These are phyloP conservation scores for Manis crassicaudata DNA, from an alignment of 2,797 vertebrate genomes.

Conservation along the genomic window DNA sequence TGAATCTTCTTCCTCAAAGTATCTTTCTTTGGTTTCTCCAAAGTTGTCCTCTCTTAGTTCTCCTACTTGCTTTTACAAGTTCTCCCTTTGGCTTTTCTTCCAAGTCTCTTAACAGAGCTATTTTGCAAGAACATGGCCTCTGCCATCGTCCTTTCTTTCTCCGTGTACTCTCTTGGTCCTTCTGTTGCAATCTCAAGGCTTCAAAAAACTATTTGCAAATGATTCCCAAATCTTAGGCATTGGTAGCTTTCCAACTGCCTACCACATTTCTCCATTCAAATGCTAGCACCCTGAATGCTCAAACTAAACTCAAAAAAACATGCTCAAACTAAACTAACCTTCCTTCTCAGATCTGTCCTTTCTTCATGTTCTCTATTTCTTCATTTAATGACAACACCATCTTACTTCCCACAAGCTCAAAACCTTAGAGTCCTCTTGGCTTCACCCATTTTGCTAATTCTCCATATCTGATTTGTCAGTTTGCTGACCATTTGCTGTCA, in stretches of 20 bases:
- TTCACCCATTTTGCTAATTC: conserved; percentile 23
- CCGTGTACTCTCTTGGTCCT: background rate
- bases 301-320: background rate
- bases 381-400: background rate
- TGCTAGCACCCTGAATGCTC: background rate
- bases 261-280: background rate
- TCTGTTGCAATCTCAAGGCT: conserved; percentile 13
- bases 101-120: background rate
- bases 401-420: conserved; percentile 22
- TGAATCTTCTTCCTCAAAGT: background rate
- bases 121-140: conserved; percentile 3
- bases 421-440: background rate
- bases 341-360: conserved; percentile 13
- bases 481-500: background rate
- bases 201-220: conserved; percentile 33
- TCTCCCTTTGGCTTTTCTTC: background rate
- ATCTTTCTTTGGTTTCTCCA: background rate
- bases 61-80: background rate
- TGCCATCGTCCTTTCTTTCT: background rate
- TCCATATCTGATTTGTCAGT: background rate
- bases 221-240: background rate
- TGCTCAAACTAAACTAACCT: background rate
- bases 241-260: background rate
- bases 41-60: background rate
- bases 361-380: background rate